A percentile compares a stretch with the other conserved stretches of the same genome.
Conservation (phyloP, 1,140 invertebrate species). For the Drosophila paulistorum region DNA sequence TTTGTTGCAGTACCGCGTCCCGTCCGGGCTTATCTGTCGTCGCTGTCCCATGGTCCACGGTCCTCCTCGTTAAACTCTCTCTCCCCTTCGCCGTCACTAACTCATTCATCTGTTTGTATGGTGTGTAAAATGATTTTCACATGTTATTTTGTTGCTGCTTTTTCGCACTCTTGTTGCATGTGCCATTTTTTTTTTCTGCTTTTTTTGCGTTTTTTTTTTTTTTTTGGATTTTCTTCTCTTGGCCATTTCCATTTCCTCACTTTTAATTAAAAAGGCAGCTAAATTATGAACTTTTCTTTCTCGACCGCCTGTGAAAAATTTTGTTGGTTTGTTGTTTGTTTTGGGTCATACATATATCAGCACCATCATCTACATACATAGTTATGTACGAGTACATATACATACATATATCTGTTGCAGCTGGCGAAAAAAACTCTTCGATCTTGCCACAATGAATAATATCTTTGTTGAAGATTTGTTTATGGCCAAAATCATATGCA, state of each 20-base stretch:
- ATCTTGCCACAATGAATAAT: conserved; percentile 46
- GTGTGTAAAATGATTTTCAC: conserved; percentile 73
- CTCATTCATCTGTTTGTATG: background rate
- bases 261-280: conserved; percentile 76
- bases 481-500: conserved; percentile 1
- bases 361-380: conserved; percentile 12
- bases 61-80: conserved; percentile 5
- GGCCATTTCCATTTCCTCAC: conserved; percentile 44
- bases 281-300: conserved; percentile 80
- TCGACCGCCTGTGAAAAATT: conserved; percentile 65
- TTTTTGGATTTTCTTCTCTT: conserved; percentile 31
- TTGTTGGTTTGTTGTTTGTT: conserved; percentile 46
- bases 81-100: background rate
- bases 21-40: conserved; percentile 57
- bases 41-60: conserved; percentile 43
- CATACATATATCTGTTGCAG: background rate
- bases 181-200: conserved; percentile 39
- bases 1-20: conserved; percentile 11
- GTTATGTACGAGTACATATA: background rate
- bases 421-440: conserved; percentile 35
- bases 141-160: conserved; percentile 62
- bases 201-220: conserved; percentile 32
- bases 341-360: conserved; percentile 63
- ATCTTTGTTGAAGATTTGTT: conserved; percentile 26
- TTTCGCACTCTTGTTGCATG: conserved; percentile 51